Evolutionary conservation across 2,113 vertebrate genomes (phyloP).

Genomic region (Nycticryphes semicollaris): DNA sequence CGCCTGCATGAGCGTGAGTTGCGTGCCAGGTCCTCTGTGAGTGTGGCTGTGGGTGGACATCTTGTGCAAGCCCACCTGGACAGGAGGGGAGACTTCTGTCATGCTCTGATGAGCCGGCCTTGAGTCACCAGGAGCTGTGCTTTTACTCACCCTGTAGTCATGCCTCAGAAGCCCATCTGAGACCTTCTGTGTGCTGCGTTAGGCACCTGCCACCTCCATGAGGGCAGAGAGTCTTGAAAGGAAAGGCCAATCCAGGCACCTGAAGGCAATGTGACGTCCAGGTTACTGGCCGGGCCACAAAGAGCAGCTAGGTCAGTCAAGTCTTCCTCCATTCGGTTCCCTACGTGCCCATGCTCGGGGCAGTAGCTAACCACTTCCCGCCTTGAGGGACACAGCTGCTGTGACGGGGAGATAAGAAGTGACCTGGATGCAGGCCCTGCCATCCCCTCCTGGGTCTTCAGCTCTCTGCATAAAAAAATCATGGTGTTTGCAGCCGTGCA

Average conservation of each 20-base stretch:
- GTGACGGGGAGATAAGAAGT: not conserved
- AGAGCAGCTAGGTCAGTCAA: not conserved
- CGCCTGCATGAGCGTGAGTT: not conserved
- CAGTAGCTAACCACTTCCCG: not conserved
- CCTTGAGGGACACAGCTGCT: not conserved
- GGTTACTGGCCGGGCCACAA: not conserved
- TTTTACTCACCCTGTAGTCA: not conserved
- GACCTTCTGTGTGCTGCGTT: not conserved
- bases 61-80: constrained; percentile 9
- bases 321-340: not conserved
- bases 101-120: not conserved
- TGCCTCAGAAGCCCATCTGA: not conserved
- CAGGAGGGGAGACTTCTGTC: not conserved
- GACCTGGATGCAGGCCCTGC: not conserved
- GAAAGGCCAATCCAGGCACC: not conserved
- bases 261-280: not conserved
- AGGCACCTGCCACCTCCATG: fast-evolving
- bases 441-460: not conserved
- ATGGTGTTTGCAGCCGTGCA: fast-evolving
- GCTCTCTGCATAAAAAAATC: fast-evolving
- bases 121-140: not conserved
- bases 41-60: not conserved
- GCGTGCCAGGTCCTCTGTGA: not conserved
- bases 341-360: not conserved
- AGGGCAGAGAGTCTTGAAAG: not conserved